phyloP scores from a whole-genome alignment of 2,888 invertebrate species.

The Lagria hirta region DNA sequence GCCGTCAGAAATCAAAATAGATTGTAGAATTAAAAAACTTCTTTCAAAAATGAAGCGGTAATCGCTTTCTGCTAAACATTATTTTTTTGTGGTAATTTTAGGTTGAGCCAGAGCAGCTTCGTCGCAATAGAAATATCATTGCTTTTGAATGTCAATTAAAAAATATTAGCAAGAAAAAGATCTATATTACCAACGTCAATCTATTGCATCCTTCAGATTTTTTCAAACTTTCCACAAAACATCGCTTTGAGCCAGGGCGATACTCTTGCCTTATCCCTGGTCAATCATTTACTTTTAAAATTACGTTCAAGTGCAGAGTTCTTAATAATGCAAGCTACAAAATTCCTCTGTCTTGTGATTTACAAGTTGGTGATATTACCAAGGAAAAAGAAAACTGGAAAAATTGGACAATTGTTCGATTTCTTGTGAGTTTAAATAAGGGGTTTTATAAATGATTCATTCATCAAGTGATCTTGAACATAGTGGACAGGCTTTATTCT shows the following conservation, averaged over 20 bases:
- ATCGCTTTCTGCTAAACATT: too few relatives aligned
- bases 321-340: conserved; percentile 52
- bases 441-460: conserved; percentile 1
- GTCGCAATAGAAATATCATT: conserved; percentile 29
- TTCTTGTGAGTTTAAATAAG: conserved; percentile 53
- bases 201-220: conserved; percentile 34
- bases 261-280: conserved; percentile 9
- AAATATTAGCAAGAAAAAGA: conserved; percentile 31
- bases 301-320: conserved; percentile 42
- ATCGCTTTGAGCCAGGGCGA: too few relatives aligned
- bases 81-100: too few relatives aligned
- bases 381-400: conserved; percentile 35
- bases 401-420: conserved; percentile 53
- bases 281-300: conserved; percentile 29
- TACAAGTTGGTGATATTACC: conserved; percentile 44
- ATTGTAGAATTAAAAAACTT: too few relatives aligned
- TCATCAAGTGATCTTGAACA: too few relatives aligned
- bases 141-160: conserved; percentile 35
- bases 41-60: too few relatives aligned
- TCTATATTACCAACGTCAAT: conserved; percentile 30
- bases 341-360: conserved; percentile 56
- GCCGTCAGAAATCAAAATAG: too few relatives aligned
- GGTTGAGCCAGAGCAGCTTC: conserved; percentile 33
- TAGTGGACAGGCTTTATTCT: too few relatives aligned
- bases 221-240: background rate